Conservation (phyloP, 1,140 invertebrate species). For the Drosophila pseudoananassae region DNA sequence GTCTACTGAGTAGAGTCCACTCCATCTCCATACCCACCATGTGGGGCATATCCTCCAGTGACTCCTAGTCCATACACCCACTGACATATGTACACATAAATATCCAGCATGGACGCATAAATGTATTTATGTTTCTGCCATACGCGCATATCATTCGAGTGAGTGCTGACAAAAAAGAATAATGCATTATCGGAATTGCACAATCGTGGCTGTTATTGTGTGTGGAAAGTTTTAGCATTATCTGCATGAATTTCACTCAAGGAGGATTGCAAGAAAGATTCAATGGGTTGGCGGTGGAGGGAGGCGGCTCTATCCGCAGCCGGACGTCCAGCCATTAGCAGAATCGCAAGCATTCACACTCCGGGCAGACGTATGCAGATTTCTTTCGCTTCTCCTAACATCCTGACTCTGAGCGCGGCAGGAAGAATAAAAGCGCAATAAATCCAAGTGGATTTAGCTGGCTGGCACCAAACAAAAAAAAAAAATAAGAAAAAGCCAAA, state of each 20-base stretch:
- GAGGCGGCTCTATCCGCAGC: background rate
- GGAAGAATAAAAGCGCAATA: conserved; percentile 74
- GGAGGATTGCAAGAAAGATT: conserved; percentile 15
- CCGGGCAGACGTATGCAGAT: conserved; percentile 58
- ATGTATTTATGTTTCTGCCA: conserved; percentile 24
- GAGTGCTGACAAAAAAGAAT: conserved; percentile 38
- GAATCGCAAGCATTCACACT: conserved; percentile 32
- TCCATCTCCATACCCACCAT: background rate
- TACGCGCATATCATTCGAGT: conserved; percentile 24
- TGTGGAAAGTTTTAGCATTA: conserved; percentile 64
- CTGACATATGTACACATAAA: conserved; percentile 17
- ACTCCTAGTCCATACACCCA: background rate
- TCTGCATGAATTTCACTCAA: conserved; percentile 52
- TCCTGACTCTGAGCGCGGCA: conserved; percentile 3
- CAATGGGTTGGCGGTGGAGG: background rate
- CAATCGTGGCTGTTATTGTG: conserved; percentile 72
- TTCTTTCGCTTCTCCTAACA: conserved; percentile 25
- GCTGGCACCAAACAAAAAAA: conserved; percentile 17
- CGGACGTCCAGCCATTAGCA: conserved; percentile 50
- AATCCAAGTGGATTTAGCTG: conserved; percentile 60
- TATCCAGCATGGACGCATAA: background rate
- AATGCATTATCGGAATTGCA: conserved; percentile 80
- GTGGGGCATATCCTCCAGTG: background rate
- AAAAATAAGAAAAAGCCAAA: conserved; percentile 2
- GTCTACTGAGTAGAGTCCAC: background rate